Conservation (phyloP, 2,888 invertebrate species). For the Ornithoptera alexandrae region DNA sequence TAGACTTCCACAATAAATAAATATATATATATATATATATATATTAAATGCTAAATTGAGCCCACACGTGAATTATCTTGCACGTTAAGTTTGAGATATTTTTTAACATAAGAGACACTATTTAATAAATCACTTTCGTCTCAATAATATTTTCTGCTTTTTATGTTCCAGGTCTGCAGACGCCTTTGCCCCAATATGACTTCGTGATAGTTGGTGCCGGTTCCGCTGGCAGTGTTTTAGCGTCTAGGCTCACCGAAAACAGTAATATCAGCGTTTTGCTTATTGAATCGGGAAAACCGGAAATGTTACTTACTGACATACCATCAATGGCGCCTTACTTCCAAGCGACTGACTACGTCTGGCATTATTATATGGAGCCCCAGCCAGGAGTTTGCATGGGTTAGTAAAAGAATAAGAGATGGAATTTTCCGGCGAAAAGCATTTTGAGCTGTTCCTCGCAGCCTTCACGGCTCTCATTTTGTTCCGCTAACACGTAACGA, state of each 20-base stretch:
- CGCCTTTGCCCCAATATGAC: slow-evolving; percentile 65
- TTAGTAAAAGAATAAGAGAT: slow-evolving; percentile 29
- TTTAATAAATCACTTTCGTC: too few species aligned
- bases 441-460: too few species aligned
- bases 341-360: slow-evolving; percentile 66
- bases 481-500: too few species aligned
- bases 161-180: slow-evolving; percentile 55
- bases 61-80: too few species aligned
- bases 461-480: too few species aligned
- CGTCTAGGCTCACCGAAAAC: slow-evolving; percentile 71
- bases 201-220: slow-evolving; percentile 80
- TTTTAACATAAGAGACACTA: too few species aligned
- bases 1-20: too few species aligned
- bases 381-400: slow-evolving; percentile 77
- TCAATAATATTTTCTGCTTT: not conserved
- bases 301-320: slow-evolving; percentile 65
- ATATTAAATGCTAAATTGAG: too few species aligned
- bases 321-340: slow-evolving; percentile 66
- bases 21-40: too few species aligned
- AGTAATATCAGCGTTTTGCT: slow-evolving; percentile 67
- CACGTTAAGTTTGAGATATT: too few species aligned
- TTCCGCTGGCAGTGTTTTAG: slow-evolving; percentile 74
- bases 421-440: too few species aligned
- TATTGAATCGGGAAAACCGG: slow-evolving; percentile 73
- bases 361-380: slow-evolving; percentile 79